These are phyloP conservation scores for Sorex araneus DNA, from an alignment of 2,113 vertebrate species.

Conservation along the genomic window DNA sequence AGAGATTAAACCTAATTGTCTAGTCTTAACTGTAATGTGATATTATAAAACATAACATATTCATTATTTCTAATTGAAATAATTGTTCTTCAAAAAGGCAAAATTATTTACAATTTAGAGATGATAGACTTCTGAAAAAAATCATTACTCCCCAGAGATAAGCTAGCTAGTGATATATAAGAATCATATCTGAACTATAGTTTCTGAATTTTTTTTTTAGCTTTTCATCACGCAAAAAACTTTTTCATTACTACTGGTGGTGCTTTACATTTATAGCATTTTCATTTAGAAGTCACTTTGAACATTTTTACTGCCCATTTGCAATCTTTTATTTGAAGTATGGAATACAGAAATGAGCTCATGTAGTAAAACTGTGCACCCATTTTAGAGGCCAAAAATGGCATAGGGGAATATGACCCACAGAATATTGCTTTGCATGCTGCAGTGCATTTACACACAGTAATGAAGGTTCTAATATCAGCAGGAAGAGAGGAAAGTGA, in stretches of 20 bases:
- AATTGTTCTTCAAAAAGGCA: neutral
- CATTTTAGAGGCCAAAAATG: slow-evolving; percentile 77
- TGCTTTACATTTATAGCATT: neutral
- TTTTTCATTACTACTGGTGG: neutral
- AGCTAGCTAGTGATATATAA: neutral
- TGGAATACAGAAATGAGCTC: slow-evolving; percentile 28
- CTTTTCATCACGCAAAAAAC: neutral
- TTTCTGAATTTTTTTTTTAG: neutral
- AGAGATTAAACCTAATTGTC: neutral
- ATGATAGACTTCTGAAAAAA: neutral
- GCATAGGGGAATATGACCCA: slow-evolving; percentile 62
- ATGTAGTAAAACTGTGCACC: slow-evolving; percentile 57
- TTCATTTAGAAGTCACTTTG: neutral
- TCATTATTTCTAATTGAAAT: neutral
- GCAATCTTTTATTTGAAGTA: slow-evolving; percentile 12
- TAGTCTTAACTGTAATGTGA: neutral
- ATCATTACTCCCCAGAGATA: neutral
- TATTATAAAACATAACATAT: neutral
- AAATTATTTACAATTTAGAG: neutral
- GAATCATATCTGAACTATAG: neutral
- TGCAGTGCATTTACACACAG: slow-evolving; percentile 64
- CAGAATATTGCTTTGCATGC: slow-evolving; percentile 67
- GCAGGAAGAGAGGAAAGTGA: slow-evolving; percentile 71
- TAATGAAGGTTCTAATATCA: slow-evolving; percentile 78
- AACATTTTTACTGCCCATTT: neutral